Base-by-base conservation (phyloP, 2,797 vertebrate genomes). In the Columba guinea region DNA sequence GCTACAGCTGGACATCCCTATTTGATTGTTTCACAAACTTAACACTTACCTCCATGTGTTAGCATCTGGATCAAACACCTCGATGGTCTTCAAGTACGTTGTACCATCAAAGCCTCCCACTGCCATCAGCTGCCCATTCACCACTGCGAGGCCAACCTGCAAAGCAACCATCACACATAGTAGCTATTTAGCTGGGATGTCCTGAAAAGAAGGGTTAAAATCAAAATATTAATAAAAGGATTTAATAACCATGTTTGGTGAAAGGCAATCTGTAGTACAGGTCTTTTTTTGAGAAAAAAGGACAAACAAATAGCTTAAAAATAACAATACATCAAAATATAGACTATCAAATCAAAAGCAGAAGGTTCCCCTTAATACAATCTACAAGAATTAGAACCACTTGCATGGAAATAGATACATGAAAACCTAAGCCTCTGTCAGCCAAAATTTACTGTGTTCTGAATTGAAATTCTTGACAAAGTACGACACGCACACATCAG, bases 41-140 rank as follows among this genome's bases (percentile, higher is more conserved):
- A 73, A 96, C 37, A 53, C 41, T 97, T 98, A 99, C 99, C 99
- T 99, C 99, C 99, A 99, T 0, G 99, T 99, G 96, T 99, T 99
- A 74, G 99, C 99, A 87, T 99, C 99, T 17, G 99, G 99, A 95
- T 99, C 99, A 71, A 99, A 99, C 52, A 99, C 99, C 97, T 99
- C 99, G 97, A 99, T 99, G 34, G 99, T 99, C 98, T 99, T 99
- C 94, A 99, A 98, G 97, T 99, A 99, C 0, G 99, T 99, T 20
- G 99, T 99, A 60, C 99, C 99, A 95, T 99, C 99, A 97, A 99
- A 99, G 27, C 99, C 99, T 75, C 99, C 99, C 7, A 99, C 99
- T 37, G 99, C 99, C 99, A 99, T 99, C 82, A 99, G 97, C 96
- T 99, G 99, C 77, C 99, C 99, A 10, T 99, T 99, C 39, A 99